These are phyloP conservation scores for Psilopsiagon aymara DNA, from an alignment of 2,113 vertebrate species.

Conservation along the genomic window DNA sequence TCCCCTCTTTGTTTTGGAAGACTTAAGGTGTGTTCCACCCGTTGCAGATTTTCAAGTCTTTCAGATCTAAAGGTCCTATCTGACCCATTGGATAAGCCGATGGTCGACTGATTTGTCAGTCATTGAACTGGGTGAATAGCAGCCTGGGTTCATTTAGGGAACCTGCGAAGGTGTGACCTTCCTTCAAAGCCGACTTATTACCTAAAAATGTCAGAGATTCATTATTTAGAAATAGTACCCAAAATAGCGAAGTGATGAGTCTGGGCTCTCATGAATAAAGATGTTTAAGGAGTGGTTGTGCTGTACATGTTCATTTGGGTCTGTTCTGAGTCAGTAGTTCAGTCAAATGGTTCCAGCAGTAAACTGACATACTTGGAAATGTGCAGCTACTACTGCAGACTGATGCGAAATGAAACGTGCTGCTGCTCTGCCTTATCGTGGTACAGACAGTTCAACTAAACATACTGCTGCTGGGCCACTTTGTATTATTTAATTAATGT, in stretches of 20 bases:
- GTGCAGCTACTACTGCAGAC: not conserved
- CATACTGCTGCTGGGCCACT: fast-evolving
- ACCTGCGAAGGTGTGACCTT: fast-evolving
- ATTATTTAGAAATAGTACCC: fast-evolving
- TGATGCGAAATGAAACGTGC: not conserved
- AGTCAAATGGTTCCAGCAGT: not conserved
- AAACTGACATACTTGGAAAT: not conserved
- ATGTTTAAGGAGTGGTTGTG: not conserved
- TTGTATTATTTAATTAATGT: not conserved
- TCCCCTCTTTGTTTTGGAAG: not conserved
- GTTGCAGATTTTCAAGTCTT: not conserved
- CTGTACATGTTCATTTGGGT: not conserved
- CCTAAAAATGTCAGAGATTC: not conserved
- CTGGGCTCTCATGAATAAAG: not conserved
- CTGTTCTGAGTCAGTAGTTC: not conserved
- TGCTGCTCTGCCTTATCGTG: not conserved
- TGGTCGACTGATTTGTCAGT: not conserved
- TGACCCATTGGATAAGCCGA: not conserved
- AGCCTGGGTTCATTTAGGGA: fast-evolving
- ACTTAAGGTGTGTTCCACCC: not conserved
- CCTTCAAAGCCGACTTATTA: fast-evolving
- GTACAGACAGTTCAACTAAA: not conserved
- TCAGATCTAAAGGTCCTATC: not conserved
- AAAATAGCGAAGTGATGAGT: fast-evolving
- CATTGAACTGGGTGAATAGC: not conserved